phyloP scores from a whole-genome alignment of 2,888 invertebrate species.

The Drosophila mayaguana region DNA sequence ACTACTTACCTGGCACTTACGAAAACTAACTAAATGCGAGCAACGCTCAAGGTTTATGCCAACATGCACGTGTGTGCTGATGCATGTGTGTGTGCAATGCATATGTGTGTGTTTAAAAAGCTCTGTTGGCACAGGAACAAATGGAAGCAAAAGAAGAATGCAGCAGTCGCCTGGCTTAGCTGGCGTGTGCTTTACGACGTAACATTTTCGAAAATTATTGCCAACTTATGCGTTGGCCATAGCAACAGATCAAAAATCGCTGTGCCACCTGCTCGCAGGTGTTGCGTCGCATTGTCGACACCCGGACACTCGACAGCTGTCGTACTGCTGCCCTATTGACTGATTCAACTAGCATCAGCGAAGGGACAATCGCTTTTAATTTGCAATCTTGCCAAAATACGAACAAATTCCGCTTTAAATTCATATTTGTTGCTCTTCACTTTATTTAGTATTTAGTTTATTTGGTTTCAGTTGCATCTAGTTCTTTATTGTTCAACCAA shows the following conservation, averaged over 20 bases:
- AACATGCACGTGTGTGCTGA: neutral
- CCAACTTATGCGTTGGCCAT: slow-evolving; percentile 33
- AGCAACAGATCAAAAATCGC: slow-evolving; percentile 18
- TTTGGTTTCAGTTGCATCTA: neutral
- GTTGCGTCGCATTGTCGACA: slow-evolving; percentile 35
- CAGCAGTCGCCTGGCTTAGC: slow-evolving; percentile 14
- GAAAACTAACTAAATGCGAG: slow-evolving; percentile 52
- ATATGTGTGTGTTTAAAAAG: neutral
- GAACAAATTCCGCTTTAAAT: slow-evolving; percentile 53
- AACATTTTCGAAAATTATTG: slow-evolving; percentile 48
- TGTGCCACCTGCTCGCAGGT: slow-evolving; percentile 34
- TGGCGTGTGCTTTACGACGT: slow-evolving; percentile 29
- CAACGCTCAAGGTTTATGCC: slow-evolving; percentile 27
- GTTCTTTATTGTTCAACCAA: neutral
- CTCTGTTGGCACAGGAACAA: neutral
- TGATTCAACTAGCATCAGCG: slow-evolving; percentile 26
- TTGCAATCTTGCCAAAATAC: slow-evolving; percentile 34
- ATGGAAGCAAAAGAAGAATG: neutral
- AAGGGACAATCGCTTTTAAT: slow-evolving; percentile 29
- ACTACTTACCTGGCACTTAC: slow-evolving; percentile 56
- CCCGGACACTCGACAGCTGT: slow-evolving; percentile 26
- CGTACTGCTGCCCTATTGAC: slow-evolving; percentile 32
- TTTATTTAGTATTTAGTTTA: slow-evolving; percentile 13
- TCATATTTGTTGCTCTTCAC: slow-evolving; percentile 17
- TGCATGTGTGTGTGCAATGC: slow-evolving; percentile 1